phyloP scores from a whole-genome alignment of 2,888 invertebrate species.

The Phaedon cochleariae region DNA sequence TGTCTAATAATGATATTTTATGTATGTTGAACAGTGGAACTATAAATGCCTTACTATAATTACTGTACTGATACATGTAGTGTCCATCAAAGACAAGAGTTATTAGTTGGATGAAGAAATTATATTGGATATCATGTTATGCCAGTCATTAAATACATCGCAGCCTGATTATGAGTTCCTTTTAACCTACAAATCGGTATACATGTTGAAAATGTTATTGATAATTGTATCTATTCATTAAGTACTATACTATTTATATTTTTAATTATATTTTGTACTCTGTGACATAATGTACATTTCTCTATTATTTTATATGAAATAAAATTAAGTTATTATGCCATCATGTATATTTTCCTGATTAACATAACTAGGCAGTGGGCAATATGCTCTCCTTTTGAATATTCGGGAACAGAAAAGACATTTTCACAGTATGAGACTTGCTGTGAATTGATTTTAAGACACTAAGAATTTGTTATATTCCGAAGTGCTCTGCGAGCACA shows the following conservation, averaged over 20 bases:
- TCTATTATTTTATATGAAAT: slow-evolving; percentile 61
- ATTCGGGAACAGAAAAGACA: too few species aligned
- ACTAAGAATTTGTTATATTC: too few species aligned
- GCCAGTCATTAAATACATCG: slow-evolving; percentile 49
- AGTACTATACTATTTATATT: slow-evolving; percentile 57
- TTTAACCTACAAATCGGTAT: slow-evolving; percentile 49
- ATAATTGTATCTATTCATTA: slow-evolving; percentile 53
- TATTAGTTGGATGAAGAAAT: slow-evolving; percentile 11
- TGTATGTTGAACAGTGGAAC: slow-evolving; percentile 41
- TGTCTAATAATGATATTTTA: slow-evolving; percentile 45
- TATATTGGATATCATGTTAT: slow-evolving; percentile 22
- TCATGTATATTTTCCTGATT: background rate
- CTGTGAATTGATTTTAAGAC: too few species aligned
- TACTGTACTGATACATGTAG: slow-evolving; percentile 42
- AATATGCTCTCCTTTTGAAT: too few species aligned
- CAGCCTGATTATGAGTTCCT: slow-evolving; percentile 59
- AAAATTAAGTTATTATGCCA: slow-evolving; percentile 46
- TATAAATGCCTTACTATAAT: slow-evolving; percentile 52
- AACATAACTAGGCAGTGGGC: too few species aligned
- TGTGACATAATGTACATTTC: slow-evolving; percentile 62
- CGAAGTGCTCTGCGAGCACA: too few species aligned
- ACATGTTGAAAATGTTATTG: slow-evolving; percentile 49
- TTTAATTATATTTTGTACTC: slow-evolving; percentile 62
- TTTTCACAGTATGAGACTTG: too few species aligned
- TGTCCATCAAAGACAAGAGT: slow-evolving; percentile 43